Conservation (phyloP, 2,888 invertebrate genomes). For the Ennomos erosarius region DNA sequence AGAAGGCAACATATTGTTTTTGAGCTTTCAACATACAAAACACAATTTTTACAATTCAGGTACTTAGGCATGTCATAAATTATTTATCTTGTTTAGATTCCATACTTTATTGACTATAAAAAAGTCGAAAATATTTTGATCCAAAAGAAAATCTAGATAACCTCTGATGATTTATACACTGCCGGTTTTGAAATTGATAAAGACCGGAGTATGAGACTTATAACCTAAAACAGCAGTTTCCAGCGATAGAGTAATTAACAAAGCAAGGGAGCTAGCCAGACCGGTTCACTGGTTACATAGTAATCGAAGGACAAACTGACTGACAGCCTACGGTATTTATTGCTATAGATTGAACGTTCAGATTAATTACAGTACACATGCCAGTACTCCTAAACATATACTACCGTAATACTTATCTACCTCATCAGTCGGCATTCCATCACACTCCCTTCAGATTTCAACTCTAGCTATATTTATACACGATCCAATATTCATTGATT, state of each 20-base stretch:
- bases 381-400: slow-evolving; percentile 47
- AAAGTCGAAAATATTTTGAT: too few relatives aligned
- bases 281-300: slow-evolving; percentile 66
- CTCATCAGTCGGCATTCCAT: slow-evolving; percentile 72
- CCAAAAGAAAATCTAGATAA: too few relatives aligned
- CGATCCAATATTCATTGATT: slow-evolving; percentile 63
- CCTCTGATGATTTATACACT: not conserved
- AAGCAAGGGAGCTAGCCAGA: slow-evolving; percentile 49
- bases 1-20: too few relatives aligned
- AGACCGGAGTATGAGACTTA: slow-evolving; percentile 22
- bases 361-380: slow-evolving; percentile 77
- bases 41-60: not conserved
- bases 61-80: not conserved
- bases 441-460: slow-evolving; percentile 53
- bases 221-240: slow-evolving; percentile 44
- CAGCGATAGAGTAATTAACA: slow-evolving; percentile 66
- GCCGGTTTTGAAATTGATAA: slow-evolving; percentile 18
- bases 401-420: slow-evolving; percentile 61
- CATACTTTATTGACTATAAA: too few relatives aligned
- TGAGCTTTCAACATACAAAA: too few relatives aligned
- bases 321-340: slow-evolving; percentile 72
- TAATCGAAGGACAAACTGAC: slow-evolving; percentile 73
- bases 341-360: slow-evolving; percentile 74
- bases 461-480: slow-evolving; percentile 59
- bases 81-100: not conserved